Evolutionary conservation across 92 coral and sea anemone species (phyloP).

Genomic region (Chrysogorgia sp.): DNA sequence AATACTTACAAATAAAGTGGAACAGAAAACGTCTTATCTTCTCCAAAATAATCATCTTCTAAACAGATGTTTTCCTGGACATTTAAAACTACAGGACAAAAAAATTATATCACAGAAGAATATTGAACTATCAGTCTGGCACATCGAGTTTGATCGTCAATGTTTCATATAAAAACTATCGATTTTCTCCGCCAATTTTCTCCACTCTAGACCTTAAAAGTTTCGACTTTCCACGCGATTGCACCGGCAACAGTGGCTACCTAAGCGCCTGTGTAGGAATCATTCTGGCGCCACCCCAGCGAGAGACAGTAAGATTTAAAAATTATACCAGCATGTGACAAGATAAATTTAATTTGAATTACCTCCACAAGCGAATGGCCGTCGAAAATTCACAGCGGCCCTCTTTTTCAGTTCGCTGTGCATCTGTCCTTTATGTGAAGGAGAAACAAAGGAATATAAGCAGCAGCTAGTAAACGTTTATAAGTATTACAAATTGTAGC

Average conservation of each 20-base stretch:
- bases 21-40: slow-evolving; percentile 28
- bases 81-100: slow-evolving; percentile 13
- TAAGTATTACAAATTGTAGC: too few relatives aligned
- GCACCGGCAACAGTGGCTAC: too few relatives aligned
- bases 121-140: neutral
- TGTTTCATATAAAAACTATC: too few relatives aligned
- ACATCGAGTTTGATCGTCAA: too few relatives aligned
- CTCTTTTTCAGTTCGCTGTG: slow-evolving; percentile 75
- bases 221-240: too few relatives aligned
- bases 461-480: neutral
- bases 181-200: too few relatives aligned
- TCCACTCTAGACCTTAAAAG: too few relatives aligned
- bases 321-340: neutral
- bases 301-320: neutral
- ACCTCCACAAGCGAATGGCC: slow-evolving; percentile 98
- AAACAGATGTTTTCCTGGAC: slow-evolving; percentile 14
- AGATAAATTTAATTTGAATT: neutral
- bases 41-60: slow-evolving; percentile 30
- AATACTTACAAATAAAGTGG: slow-evolving; percentile 31
- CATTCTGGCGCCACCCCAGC: too few relatives aligned
- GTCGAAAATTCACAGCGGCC: slow-evolving; percentile 66
- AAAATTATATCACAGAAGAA: neutral
- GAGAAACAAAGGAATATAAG: neutral
- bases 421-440: slow-evolving; percentile 78
- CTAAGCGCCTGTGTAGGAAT: too few relatives aligned